Percentiles rank a stretch among this genome's conserved stretches.
These are phyloP conservation scores for Kryptolebias marmoratus DNA, from an alignment of 2,113 vertebrate genomes.

Conservation along the genomic window DNA sequence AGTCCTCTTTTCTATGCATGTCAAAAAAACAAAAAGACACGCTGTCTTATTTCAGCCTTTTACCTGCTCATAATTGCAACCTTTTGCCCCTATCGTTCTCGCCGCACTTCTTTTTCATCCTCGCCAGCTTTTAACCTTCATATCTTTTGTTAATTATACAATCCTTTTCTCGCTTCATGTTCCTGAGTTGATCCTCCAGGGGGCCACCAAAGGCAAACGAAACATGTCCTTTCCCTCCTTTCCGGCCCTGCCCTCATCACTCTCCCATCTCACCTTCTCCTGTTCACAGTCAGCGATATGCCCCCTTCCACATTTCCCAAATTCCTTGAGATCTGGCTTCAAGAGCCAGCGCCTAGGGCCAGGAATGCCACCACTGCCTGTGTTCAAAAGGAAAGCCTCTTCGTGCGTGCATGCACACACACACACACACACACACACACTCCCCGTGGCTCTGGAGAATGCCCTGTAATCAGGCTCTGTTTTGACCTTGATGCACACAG, in stretches of 20 bases:
- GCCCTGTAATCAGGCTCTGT: conserved; percentile 78
- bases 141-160: conserved; percentile 1
- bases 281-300: conserved; percentile 66
- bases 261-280: conserved; percentile 54
- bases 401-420: conserved; percentile 20
- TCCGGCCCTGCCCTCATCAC: conserved; percentile 32
- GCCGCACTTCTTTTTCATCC: conserved; percentile 1
- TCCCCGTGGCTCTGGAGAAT: conserved; percentile 55
- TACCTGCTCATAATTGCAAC: conserved; percentile 33
- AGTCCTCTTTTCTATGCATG: conserved; percentile 3
- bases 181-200: conserved; percentile 40
- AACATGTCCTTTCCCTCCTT: neutral
- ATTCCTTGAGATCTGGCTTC: conserved; percentile 80
- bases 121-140: neutral
- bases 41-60: conserved; percentile 11
- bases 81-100: conserved; percentile 21
- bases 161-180: conserved; percentile 1
- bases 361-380: conserved; percentile 74
- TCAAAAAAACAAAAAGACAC: conserved; percentile 8
- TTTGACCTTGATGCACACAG: conserved; percentile 79
- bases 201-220: conserved; percentile 47
- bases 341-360: conserved; percentile 74
- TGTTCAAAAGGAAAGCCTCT: conserved; percentile 73
- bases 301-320: conserved; percentile 75
- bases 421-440: conserved; percentile 39